Conservation (phyloP, 2,888 invertebrate species). For the Muschampia plurimacula region DNA sequence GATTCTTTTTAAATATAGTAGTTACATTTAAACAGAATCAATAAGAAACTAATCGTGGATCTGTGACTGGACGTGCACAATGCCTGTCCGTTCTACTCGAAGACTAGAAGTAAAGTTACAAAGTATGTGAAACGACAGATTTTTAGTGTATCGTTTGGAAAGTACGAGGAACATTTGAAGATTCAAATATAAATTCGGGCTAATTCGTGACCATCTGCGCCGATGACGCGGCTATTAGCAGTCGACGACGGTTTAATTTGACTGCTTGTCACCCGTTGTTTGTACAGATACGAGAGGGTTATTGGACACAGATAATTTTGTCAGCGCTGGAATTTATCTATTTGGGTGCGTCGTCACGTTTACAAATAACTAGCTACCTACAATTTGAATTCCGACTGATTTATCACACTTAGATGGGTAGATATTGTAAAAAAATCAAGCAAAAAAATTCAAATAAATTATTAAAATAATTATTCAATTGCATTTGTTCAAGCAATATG, state of each 20-base stretch:
- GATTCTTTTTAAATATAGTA: too few relatives aligned
- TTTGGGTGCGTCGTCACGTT: slow-evolving; percentile 47
- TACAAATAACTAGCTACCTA: slow-evolving; percentile 33
- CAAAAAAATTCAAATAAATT: too few relatives aligned
- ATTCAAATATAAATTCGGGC: slow-evolving; percentile 17
- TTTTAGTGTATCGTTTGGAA: too few relatives aligned
- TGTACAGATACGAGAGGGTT: slow-evolving; percentile 49
- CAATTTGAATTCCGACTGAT: neutral
- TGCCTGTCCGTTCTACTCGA: too few relatives aligned
- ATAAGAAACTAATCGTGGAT: too few relatives aligned
- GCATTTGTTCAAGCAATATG: too few relatives aligned
- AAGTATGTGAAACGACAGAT: too few relatives aligned
- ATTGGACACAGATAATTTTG: slow-evolving; percentile 51
- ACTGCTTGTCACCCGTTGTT: slow-evolving; percentile 49
- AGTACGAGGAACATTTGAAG: neutral
- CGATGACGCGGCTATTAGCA: slow-evolving; percentile 42
- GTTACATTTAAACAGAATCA: too few relatives aligned
- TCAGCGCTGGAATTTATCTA: slow-evolving; percentile 45
- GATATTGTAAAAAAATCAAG: too few relatives aligned
- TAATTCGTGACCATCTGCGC: slow-evolving; percentile 41
- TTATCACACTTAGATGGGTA: neutral
- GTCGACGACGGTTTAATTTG: slow-evolving; percentile 48
- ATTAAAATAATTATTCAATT: too few relatives aligned
- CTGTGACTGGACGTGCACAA: too few relatives aligned
- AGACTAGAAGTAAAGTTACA: too few relatives aligned